Evolutionary conservation across 2,888 invertebrate genomes (phyloP).

Genomic region (Cinara cedri): DNA sequence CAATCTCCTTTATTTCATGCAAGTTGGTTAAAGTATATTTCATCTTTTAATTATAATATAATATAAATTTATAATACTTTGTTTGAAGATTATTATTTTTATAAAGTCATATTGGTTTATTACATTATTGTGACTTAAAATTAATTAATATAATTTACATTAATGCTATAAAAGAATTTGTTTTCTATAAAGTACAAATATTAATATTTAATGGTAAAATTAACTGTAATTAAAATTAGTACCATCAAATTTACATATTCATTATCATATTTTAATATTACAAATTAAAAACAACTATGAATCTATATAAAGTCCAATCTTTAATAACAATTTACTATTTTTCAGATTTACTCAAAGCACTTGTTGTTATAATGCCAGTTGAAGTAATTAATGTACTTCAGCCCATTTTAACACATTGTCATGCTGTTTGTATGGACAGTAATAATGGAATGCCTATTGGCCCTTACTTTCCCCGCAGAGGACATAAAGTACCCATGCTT

Average conservation of each 20-base stretch:
- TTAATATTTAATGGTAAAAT: too few species aligned
- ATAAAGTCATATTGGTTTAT: too few species aligned
- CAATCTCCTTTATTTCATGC: too few species aligned
- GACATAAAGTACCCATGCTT: slow-evolving; percentile 67
- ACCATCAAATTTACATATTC: too few species aligned
- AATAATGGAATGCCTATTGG: slow-evolving; percentile 75
- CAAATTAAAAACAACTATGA: not conserved
- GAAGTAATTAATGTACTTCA: slow-evolving; percentile 83
- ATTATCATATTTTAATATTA: not conserved
- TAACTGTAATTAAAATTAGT: too few species aligned
- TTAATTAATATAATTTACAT: not conserved
- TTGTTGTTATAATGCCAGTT: slow-evolving; percentile 77
- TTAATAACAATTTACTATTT: slow-evolving; percentile 56
- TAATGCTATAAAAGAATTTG: not conserved
- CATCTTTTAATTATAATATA: too few species aligned
- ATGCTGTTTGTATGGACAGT: slow-evolving; percentile 78
- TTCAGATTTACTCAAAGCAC: slow-evolving; percentile 76
- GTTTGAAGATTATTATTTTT: too few species aligned
- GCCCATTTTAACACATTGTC: slow-evolving; percentile 84
- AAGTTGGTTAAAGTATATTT: too few species aligned
- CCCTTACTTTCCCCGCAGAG: slow-evolving; percentile 78
- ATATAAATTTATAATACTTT: too few species aligned
- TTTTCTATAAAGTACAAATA: not conserved
- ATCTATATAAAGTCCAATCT: too few species aligned
- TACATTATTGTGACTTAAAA: too few species aligned